A percentile compares a stretch with the other conserved stretches of the same genome.
phyloP scores from a whole-genome alignment of 2,113 vertebrate species.

The Mormyrus iriodes region DNA sequence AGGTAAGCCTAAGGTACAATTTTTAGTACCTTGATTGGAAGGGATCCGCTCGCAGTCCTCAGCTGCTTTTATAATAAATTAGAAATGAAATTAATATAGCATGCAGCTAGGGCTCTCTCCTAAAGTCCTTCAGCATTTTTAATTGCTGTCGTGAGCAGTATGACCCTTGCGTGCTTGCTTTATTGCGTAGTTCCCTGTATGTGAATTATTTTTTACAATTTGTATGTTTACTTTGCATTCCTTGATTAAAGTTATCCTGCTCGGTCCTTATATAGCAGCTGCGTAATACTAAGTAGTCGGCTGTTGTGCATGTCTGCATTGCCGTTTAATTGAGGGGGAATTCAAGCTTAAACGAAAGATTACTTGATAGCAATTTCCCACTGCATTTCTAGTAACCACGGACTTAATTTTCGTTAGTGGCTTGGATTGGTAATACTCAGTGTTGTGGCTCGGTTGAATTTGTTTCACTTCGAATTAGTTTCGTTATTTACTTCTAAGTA shows the following conservation, averaged over 20 bases:
- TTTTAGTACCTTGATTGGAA: background rate
- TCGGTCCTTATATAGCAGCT: background rate
- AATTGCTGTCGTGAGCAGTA: background rate
- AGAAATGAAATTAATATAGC: background rate
- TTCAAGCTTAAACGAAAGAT: background rate
- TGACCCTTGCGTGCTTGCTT: background rate
- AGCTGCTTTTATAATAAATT: background rate
- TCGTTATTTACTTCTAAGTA: background rate
- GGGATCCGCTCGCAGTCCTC: background rate
- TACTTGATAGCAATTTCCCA: background rate
- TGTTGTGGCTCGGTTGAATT: background rate
- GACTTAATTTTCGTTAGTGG: background rate
- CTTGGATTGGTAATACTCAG: background rate
- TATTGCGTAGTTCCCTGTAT: background rate
- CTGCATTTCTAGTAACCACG: background rate
- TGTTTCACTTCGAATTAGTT: background rate
- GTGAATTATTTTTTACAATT: background rate
- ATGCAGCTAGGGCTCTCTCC: background rate
- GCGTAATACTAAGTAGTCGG: background rate
- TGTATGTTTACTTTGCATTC: background rate
- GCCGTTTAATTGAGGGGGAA: background rate
- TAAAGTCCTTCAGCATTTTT: background rate
- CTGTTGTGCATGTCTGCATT: background rate
- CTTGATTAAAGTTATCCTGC: background rate
- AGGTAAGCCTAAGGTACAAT: background rate